Conservation (phyloP, 2,888 invertebrate genomes). For the Platypus cylindrus region DNA sequence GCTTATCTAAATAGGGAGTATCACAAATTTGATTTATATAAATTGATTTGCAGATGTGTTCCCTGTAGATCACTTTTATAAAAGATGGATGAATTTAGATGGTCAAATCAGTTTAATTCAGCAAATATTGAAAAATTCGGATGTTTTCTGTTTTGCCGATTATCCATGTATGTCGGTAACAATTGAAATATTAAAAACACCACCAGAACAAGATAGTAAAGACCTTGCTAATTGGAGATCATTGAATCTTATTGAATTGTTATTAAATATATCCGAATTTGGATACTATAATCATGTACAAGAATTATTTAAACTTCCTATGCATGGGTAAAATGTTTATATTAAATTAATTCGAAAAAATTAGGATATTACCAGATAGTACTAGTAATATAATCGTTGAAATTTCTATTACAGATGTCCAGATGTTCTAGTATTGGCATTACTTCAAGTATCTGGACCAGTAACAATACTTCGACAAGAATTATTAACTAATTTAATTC, state of each 20-base stretch:
- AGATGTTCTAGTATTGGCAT: slow-evolving; percentile 79
- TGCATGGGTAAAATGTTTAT: slow-evolving; percentile 33
- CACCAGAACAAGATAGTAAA: slow-evolving; percentile 89
- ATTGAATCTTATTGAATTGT: slow-evolving; percentile 76
- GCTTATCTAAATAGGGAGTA: too few relatives aligned
- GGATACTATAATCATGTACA: slow-evolving; percentile 73
- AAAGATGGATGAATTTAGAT: slow-evolving; percentile 84
- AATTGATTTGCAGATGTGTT: slow-evolving; percentile 49
- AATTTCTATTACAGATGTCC: slow-evolving; percentile 62
- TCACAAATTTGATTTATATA: background rate
- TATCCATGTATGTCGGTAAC: slow-evolving; percentile 77
- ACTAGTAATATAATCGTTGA: background rate
- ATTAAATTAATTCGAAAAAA: too few relatives aligned
- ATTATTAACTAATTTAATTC: slow-evolving; percentile 74
- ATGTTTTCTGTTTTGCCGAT: slow-evolving; percentile 90
- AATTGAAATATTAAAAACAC: slow-evolving; percentile 81
- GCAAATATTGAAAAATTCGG: slow-evolving; percentile 78
- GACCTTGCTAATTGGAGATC: slow-evolving; percentile 91
- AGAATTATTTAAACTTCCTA: slow-evolving; percentile 63
- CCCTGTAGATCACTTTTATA: slow-evolving; percentile 81
- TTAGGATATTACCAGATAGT: too few relatives aligned
- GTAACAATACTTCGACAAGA: slow-evolving; percentile 72
- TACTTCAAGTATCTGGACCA: slow-evolving; percentile 78
- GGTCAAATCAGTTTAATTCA: slow-evolving; percentile 83
- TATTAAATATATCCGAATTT: slow-evolving; percentile 77